phyloP scores from a whole-genome alignment of 2,797 vertebrate genomes.

The Orestias chungarensis region DNA sequence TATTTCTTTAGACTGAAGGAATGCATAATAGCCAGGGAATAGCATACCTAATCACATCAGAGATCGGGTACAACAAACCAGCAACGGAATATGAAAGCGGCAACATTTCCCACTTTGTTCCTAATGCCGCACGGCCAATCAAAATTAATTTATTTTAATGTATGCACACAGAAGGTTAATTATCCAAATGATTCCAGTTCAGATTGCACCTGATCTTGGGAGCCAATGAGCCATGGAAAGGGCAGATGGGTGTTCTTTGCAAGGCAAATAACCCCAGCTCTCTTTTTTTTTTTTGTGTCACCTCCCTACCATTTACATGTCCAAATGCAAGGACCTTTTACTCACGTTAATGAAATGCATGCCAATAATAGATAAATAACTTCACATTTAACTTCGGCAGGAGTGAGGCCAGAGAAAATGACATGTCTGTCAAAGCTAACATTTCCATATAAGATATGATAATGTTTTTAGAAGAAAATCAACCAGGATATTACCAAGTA shows the following conservation, averaged over 20 bases:
- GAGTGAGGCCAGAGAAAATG: constrained; percentile 1
- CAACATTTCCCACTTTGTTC: constrained; percentile 79
- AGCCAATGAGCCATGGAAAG: constrained; percentile 83
- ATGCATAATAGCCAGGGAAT: constrained; percentile 68
- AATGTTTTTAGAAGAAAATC: neutral
- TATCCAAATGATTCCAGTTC: constrained; percentile 86
- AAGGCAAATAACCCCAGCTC: constrained; percentile 69
- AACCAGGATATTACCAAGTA: neutral
- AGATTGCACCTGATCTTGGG: constrained; percentile 78
- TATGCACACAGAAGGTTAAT: constrained; percentile 86
- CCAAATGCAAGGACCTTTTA: constrained; percentile 46
- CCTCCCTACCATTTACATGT: constrained; percentile 61
- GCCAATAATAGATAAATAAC: constrained; percentile 58
- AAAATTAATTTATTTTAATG: constrained; percentile 88
- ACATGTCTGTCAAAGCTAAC: neutral
- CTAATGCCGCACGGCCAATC: constrained; percentile 79
- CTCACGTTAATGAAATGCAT: constrained; percentile 46
- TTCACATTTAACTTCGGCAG: constrained; percentile 42
- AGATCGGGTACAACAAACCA: constrained; percentile 76
- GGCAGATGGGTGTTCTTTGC: constrained; percentile 81
- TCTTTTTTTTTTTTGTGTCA: constrained; percentile 52
- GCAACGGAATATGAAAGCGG: constrained; percentile 75
- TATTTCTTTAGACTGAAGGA: constrained; percentile 70
- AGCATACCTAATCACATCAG: constrained; percentile 77
- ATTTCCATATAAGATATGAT: neutral